Percentiles rank a stretch among this genome's conserved stretches.
These are phyloP conservation scores for Uromys caudimaculatus DNA, from an alignment of 2,797 vertebrate genomes.

Conservation along the genomic window DNA sequence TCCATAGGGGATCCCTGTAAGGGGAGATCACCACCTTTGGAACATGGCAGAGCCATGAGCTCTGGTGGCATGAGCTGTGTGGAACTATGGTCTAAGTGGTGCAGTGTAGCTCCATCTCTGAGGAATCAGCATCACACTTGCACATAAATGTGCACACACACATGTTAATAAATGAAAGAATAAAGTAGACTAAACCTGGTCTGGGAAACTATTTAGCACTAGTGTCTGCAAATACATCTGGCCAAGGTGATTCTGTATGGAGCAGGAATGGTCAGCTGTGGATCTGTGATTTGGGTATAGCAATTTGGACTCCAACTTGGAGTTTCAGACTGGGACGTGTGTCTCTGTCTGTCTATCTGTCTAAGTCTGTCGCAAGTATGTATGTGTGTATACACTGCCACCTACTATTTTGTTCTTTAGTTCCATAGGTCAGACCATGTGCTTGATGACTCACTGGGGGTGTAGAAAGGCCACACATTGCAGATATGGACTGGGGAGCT, in stretches of 20 bases:
- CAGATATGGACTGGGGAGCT: background rate
- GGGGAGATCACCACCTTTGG: fast-evolving
- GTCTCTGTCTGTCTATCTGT: background rate
- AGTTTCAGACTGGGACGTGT: background rate
- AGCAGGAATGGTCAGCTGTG: background rate
- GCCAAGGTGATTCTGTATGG: background rate
- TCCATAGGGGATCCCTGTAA: background rate
- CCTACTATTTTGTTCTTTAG: background rate
- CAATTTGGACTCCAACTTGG: background rate
- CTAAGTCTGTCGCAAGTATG: background rate
- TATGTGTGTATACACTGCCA: background rate
- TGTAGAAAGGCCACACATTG: background rate
- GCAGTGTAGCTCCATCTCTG: background rate
- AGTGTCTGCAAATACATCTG: background rate
- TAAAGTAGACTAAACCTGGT: background rate
- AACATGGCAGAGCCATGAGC: background rate
- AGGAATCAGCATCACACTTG: background rate
- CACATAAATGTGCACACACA: background rate
- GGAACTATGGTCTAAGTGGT: background rate
- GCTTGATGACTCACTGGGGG: background rate
- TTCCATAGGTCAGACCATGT: background rate
- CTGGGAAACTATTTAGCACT: fast-evolving
- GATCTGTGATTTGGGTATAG: background rate
- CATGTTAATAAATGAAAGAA: background rate
- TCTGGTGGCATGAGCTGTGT: fast-evolving